Percentiles rank a stretch among this genome's conserved stretches.
Conservation (phyloP, 2,797 vertebrate species). For the Salarias fasciatus region DNA sequence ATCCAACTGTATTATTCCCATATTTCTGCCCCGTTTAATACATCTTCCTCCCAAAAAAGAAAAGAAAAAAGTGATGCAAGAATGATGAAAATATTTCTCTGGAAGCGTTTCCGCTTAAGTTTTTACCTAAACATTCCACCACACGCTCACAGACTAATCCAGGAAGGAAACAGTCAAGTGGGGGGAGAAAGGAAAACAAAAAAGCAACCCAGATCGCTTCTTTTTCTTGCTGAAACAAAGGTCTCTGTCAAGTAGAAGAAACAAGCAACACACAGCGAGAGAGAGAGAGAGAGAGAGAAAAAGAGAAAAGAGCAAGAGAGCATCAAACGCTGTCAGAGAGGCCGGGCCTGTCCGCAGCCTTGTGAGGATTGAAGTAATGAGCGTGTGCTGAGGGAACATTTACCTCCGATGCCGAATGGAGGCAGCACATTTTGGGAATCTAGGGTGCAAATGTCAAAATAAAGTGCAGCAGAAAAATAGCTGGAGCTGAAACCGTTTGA, state of each 20-base stretch:
- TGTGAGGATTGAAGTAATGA: slow-evolving; percentile 78
- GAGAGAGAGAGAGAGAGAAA: neutral
- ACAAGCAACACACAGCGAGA: slow-evolving; percentile 35
- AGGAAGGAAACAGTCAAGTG: slow-evolving; percentile 6
- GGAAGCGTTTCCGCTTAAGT: slow-evolving; percentile 15
- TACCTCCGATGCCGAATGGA: slow-evolving; percentile 65
- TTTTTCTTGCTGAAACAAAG: slow-evolving; percentile 36
- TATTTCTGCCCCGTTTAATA: neutral
- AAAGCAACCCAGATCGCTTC: neutral
- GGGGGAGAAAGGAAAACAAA: neutral
- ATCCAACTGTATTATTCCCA: neutral
- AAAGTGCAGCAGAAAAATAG: slow-evolving; percentile 10
- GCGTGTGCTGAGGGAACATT: slow-evolving; percentile 62
- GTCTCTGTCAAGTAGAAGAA: slow-evolving; percentile 38
- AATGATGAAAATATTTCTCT: slow-evolving; percentile 35
- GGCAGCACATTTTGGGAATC: slow-evolving; percentile 46
- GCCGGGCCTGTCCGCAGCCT: slow-evolving; percentile 62
- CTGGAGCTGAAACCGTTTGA: neutral
- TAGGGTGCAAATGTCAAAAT: slow-evolving; percentile 46
- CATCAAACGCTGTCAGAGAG: slow-evolving; percentile 71
- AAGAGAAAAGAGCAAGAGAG: slow-evolving; percentile 36
- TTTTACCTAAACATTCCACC: slow-evolving; percentile 11
- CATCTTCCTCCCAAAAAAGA: neutral
- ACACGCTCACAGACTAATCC: slow-evolving; percentile 1
- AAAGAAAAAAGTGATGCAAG: slow-evolving; percentile 15